Conservation (phyloP, 2,797 vertebrate species). For the Hydrocynus forskahlii region DNA sequence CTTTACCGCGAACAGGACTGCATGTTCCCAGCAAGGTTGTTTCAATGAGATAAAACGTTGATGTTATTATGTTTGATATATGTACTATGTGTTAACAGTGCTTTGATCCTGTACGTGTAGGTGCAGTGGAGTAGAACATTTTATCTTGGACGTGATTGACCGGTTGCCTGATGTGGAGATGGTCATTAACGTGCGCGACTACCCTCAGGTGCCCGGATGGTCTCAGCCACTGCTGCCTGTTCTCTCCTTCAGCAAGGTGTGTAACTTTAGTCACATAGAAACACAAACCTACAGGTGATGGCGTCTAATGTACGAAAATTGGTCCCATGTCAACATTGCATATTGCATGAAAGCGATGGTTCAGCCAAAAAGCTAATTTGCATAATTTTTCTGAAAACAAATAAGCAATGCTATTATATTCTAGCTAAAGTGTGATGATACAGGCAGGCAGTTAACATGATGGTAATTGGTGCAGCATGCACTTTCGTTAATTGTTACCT, state of each 20-base stretch:
- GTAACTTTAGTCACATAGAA: background rate
- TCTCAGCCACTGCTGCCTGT: conserved; percentile 86
- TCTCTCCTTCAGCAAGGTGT: conserved; percentile 97
- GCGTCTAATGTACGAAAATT: too few species aligned
- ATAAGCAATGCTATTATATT: background rate
- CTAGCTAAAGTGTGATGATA: background rate
- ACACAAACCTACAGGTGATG: too few species aligned
- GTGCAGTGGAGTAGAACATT: conserved; percentile 97
- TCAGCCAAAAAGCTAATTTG: background rate
- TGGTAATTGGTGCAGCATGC: too few species aligned
- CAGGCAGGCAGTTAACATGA: too few species aligned
- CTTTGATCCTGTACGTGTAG: conserved; percentile 67
- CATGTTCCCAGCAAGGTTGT: conserved; percentile 95
- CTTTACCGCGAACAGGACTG: conserved; percentile 92
- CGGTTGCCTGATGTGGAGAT: conserved; percentile 91
- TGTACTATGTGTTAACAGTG: background rate
- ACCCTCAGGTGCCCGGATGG: conserved; percentile 94
- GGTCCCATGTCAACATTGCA: background rate
- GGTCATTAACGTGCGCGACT: conserved; percentile 97
- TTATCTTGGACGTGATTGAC: conserved; percentile 87
- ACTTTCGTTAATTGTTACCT: too few species aligned
- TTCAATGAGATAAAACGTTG: background rate
- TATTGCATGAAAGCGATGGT: background rate
- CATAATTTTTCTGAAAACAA: background rate
- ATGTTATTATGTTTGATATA: background rate